A percentile compares a stretch with the other conserved stretches of the same genome.
These are phyloP conservation scores for Brachystomella parvula DNA, from an alignment of 1,140 invertebrate genomes.

Conservation along the genomic window DNA sequence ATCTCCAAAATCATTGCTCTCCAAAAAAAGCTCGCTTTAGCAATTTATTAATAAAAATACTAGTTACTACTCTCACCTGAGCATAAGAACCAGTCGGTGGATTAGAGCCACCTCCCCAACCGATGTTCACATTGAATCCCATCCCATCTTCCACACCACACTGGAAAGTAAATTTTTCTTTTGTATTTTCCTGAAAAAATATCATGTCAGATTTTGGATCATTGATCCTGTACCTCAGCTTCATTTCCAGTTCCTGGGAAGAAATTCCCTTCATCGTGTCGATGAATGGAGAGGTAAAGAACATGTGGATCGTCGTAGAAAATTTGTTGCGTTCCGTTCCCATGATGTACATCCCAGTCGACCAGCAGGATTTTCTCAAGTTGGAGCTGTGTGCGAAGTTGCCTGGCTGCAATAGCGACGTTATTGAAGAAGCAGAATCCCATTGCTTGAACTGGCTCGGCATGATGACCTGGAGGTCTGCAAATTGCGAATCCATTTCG, in stretches of 20 bases:
- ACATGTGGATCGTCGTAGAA: conserved; percentile 94
- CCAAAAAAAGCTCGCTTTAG: neutral
- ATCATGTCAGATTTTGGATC: neutral
- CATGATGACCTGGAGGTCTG: conserved; percentile 77
- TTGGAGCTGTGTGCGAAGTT: conserved; percentile 74
- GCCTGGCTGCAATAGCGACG: conserved; percentile 89
- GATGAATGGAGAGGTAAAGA: conserved; percentile 93
- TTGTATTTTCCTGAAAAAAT: too few species aligned
- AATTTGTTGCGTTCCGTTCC: conserved; percentile 94
- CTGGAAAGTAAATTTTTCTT: conserved; percentile 42
- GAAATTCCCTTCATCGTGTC: conserved; percentile 99
- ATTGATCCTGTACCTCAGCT: conserved; percentile 53
- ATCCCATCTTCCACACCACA: conserved; percentile 83
- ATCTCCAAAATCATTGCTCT: too few species aligned
- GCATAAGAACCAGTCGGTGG: too few species aligned
- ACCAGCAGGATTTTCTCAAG: conserved; percentile 87
- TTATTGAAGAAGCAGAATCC: conserved; percentile 99
- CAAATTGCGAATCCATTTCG: conserved; percentile 66
- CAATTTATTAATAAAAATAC: conserved; percentile 91
- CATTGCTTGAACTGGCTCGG: conserved; percentile 93
- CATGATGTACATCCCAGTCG: conserved; percentile 99
- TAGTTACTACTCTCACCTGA: too few species aligned
- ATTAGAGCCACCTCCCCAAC: conserved; percentile 77
- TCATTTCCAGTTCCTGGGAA: conserved; percentile 95
- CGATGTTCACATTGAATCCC: conserved; percentile 94